Evolutionary conservation across 2,797 vertebrate species (phyloP), one percentile per base, ranked within the genome.

Genomic region (Sebastes aleutianus): DNA sequence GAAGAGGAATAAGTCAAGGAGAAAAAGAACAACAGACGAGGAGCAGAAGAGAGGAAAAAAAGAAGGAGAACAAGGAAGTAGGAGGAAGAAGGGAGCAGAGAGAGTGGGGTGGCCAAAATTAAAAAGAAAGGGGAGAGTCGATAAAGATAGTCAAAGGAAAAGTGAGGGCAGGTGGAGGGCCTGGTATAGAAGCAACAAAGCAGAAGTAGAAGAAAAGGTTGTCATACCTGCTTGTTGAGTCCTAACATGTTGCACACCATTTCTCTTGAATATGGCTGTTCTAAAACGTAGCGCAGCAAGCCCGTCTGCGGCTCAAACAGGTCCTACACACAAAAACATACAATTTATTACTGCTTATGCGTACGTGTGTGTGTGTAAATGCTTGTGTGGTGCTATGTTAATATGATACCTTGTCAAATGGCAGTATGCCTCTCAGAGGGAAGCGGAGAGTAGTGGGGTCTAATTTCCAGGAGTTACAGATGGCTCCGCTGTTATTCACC

Each of bases 181-280:
- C 93, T 90, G 91, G 79, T 43, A 39, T 27, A 54, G n/a, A 81
- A 50, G 63, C 16, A 70, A 67, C 63, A 9, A 18, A 71, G 56
- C 27, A 74, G 81, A 85, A 63, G 83, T 73, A 79, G 47, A 90
- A 86, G 43, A 57, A n/a, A n/a, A 43, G 88, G 56, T 8, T 90
- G 88, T 64, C 95, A 92, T 98, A 99, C 99, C 99, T 99, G 98
- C 92, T 99, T 99, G 95, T 99, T 99, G 93, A 99, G 98, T 94
- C 98, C 99, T 90, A 99, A 96, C 98, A 99, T 99, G 97, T 99
- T 99, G 97, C 98, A 99, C 94, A 99, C 98, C 98, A 99, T 99
- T 94, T 99, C 98, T 92, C 99, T 96, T 70, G 98, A 99, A 93
- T 99, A 99, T 16, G 99, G 99, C 85, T 99, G 99, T 82, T 99